Evolutionary conservation across 2,888 invertebrate genomes (phyloP), one percentile per base, ranked within the genome.

Genomic region (Gortyna flavago): DNA sequence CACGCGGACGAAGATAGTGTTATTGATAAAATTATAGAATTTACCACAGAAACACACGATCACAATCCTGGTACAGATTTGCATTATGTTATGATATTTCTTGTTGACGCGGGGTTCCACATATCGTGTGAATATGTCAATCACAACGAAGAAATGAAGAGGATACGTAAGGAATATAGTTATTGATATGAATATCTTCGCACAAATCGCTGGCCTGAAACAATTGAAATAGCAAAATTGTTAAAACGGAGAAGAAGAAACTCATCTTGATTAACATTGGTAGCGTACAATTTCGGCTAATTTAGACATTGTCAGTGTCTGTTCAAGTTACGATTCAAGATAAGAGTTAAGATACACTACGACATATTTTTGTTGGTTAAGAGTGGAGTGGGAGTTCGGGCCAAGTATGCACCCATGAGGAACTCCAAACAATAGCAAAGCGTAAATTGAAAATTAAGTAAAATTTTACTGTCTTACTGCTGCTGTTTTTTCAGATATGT

Each of bases 131-230:
- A 99, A 97, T 74, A 99, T 98, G 75, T 98, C 98, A 88, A 98
- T 97, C 3, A 99, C 99, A 0, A 99, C 99, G 93, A 98, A 99
- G 93, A 99, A 98, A 94, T 99, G 99, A 0, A 99, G 97, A 21
- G 98, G 98, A 92, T 99, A 99, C 0, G 99, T 99, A 87, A 99
- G 98, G 86, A 99, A 98, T 80, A 99, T 98, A 0, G 99, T 98
- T 11, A 98, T 84, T 0, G 99, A 98, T 94, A 99, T 99, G 89
- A 98, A 97, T 48, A 98, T 91, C 94, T 99, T 98, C 0, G 98
- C 99, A 25, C 97, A 95, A 91, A 99, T 97, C 8, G 98, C 99
- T 67, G 97, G 95, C 94, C 98, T 98, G 92, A 75, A 97, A 97
- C 81, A 79, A 74, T 9, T 7, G 5, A 35, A 70, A 77, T 18